Evolutionary conservation across 2,113 vertebrate genomes (phyloP), one percentile per base, ranked within the genome.

Genomic region (Charina bottae): DNA sequence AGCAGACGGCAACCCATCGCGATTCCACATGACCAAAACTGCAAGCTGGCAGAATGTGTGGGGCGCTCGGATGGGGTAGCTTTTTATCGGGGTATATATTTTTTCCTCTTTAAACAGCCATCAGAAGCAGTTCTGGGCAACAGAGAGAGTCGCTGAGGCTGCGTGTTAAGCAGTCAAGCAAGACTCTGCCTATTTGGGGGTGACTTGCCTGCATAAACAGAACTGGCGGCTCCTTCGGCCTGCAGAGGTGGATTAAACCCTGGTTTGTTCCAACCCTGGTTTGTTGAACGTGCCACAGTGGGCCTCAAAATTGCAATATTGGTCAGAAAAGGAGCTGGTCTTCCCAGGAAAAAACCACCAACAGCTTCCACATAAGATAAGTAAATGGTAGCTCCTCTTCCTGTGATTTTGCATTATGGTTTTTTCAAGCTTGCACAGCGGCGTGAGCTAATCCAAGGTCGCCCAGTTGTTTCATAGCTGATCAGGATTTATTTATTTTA

Each of bases 1-100:
- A 89, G 78, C 93, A 95, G 96, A 95, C 89, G 85, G 94, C 93
- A 90, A 94, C 90, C 19, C 83, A 92, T 93, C 93, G 13, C 72
- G 1, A 78, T 62, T 93, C 58, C 9, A 72, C 17, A 58, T 92
- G 91, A 8, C 46, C 85, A 92, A 90, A 92, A 83, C 55, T 56
- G 87, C 46, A 86, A 92, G 1, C 26, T n/a, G 88, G 88, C 49
- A 49, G 60, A 56, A 58, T 23, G 17, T 26, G 58, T 49, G 58
- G 46, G 55, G 15, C 15, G 13, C 53, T 89, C 87, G 55, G 28
- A 17, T 33, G 60, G 55, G 42, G 2, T 28, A 15, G 55, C 49
- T 90, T 87, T 89, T 88, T 64, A 54, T 72, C 17, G 7, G 1
- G 15, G 4, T 49, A 49, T 49, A 49, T 26, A 49, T 11, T 59